Conservation (phyloP, 2,113 vertebrate genomes). For the Meleagris gallopavo region DNA sequence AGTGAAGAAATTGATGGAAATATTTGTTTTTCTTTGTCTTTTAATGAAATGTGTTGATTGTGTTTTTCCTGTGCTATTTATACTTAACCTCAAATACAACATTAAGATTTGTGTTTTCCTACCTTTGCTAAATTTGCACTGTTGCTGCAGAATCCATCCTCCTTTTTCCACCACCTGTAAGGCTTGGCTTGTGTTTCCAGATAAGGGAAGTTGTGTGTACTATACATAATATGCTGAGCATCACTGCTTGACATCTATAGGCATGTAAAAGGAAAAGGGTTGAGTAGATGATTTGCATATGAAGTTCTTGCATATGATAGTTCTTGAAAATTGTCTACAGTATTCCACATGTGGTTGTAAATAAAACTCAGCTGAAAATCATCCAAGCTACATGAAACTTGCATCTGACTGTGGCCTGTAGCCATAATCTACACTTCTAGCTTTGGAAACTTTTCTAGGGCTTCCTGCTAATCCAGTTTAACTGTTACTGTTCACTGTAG, state of each 20-base stretch:
- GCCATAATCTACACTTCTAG: neutral
- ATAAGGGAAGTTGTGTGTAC: neutral
- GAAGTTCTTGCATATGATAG: slow-evolving; percentile 32
- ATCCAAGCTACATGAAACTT: neutral
- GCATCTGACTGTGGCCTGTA: slow-evolving; percentile 32
- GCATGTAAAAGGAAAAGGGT: neutral
- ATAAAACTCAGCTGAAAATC: neutral
- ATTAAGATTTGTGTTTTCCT: neutral
- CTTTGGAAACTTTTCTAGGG: slow-evolving; percentile 31
- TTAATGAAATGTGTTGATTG: neutral
- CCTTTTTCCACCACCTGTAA: neutral
- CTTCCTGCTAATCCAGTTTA: slow-evolving; percentile 58
- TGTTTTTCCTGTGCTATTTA: neutral
- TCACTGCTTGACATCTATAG: neutral
- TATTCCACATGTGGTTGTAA: neutral
- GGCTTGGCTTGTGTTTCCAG: neutral
- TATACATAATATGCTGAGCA: neutral
- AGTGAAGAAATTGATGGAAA: neutral
- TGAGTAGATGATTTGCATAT: neutral
- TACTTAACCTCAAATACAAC: neutral
- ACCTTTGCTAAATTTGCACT: neutral
- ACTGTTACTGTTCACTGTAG: slow-evolving; percentile 3
- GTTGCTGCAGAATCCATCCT: neutral
- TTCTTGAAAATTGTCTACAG: slow-evolving; percentile 5
- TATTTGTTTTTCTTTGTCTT: neutral